Evolutionary conservation across 1,140 invertebrate species (phyloP).

Genomic region (Acyrthosiphon pisum): DNA sequence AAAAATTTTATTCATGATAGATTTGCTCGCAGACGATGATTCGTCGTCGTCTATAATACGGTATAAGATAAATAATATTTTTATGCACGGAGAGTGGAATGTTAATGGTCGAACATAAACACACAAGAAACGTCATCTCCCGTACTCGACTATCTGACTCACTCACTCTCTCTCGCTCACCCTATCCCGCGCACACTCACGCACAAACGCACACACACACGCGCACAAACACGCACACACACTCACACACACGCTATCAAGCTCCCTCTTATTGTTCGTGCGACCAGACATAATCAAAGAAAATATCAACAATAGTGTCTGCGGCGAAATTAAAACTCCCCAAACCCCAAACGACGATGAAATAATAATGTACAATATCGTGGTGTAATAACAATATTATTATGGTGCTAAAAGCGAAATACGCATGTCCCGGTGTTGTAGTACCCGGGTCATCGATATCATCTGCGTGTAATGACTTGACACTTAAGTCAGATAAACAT

Average conservation of each 20-base stretch:
- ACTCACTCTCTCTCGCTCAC: background rate
- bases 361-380: background rate
- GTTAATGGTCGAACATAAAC: conserved; percentile 49
- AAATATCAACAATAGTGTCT: conserved; percentile 29
- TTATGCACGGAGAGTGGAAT: conserved; percentile 38
- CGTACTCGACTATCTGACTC: background rate
- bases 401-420: background rate
- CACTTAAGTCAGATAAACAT: conserved; percentile 13
- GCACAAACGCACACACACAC: background rate
- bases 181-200: background rate
- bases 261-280: background rate
- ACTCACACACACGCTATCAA: background rate
- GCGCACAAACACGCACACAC: background rate
- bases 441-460: background rate
- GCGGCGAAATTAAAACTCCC: conserved; percentile 31
- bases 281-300: conserved; percentile 14
- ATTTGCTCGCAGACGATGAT: conserved; percentile 40
- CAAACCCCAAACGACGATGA: background rate
- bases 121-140: conserved; percentile 15
- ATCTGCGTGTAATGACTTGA: conserved; percentile 23
- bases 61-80: conserved; percentile 38
- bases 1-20: conserved; percentile 47
- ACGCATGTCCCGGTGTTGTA: background rate
- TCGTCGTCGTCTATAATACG: conserved; percentile 25
- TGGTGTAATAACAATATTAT: conserved; percentile 22